These are phyloP conservation scores for Caenorhabditis sulstoni DNA, from an alignment of 2,888 invertebrate genomes.

Conservation along the genomic window DNA sequence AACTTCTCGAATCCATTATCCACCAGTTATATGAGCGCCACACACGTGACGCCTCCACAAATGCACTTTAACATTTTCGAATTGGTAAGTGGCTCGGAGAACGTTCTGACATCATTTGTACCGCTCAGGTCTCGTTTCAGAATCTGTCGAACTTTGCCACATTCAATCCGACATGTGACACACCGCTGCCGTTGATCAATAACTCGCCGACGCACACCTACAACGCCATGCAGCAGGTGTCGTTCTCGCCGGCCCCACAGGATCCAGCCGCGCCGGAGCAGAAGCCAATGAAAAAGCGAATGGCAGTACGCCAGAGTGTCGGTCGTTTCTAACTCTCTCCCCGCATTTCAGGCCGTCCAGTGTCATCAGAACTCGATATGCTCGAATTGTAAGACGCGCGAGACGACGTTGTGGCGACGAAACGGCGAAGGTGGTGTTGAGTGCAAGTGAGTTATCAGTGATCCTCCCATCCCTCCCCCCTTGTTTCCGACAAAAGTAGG, in stretches of 20 bases:
- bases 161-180: constrained; percentile 40
- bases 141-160: constrained; percentile 37
- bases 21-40: constrained; percentile 45
- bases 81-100: constrained; percentile 38
- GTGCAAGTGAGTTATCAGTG: constrained; percentile 66
- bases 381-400: constrained; percentile 72
- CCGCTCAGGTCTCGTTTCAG: constrained; percentile 15
- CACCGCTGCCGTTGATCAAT: constrained; percentile 42
- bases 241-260: constrained; percentile 70
- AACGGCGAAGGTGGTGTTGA: constrained; percentile 68
- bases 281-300: constrained; percentile 66
- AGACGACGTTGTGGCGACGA: constrained; percentile 72
- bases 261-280: constrained; percentile 66
- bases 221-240: constrained; percentile 43
- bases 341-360: constrained; percentile 67
- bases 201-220: constrained; percentile 41
- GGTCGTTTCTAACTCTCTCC: constrained; percentile 6
- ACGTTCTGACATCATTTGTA: no score
- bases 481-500: no score
- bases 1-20: constrained; percentile 43
- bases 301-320: constrained; percentile 49
- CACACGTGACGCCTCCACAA: constrained; percentile 41
- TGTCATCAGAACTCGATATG: constrained; percentile 73
- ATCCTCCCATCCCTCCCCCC: no score
- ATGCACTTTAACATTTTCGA: constrained; percentile 54